Evolutionary conservation across 2,113 vertebrate genomes (phyloP).

Genomic region (Pangasianodon gigas): DNA sequence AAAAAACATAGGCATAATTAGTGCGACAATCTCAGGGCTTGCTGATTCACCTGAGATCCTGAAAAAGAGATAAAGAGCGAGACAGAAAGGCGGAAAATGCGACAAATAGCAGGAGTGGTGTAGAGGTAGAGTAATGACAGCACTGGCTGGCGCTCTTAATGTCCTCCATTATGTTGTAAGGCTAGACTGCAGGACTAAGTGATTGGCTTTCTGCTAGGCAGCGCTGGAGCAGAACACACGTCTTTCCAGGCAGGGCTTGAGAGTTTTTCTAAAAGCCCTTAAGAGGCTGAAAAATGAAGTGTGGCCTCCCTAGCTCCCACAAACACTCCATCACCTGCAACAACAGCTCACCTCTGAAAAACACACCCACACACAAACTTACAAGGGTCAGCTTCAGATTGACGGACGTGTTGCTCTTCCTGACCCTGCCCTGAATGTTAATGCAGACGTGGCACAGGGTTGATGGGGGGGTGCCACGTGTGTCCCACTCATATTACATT

Average conservation of each 20-base stretch:
- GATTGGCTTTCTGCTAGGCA: slow-evolving; percentile 50
- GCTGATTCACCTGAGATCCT: background rate
- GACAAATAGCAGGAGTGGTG: background rate
- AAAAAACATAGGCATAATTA: background rate
- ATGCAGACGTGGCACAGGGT: background rate
- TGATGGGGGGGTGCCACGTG: background rate
- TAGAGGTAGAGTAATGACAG: slow-evolving; percentile 35
- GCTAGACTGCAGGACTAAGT: slow-evolving; percentile 36
- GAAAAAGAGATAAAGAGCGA: background rate
- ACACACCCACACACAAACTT: slow-evolving; percentile 19
- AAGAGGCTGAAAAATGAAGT: slow-evolving; percentile 49
- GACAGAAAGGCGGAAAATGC: background rate
- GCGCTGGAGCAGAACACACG: slow-evolving; percentile 12
- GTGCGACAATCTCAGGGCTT: background rate
- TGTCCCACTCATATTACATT: background rate
- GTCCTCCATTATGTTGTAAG: slow-evolving; percentile 46
- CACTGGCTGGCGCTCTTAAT: slow-evolving; percentile 30
- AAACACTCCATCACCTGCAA: slow-evolving; percentile 32
- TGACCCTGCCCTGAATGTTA: background rate
- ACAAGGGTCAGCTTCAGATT: background rate
- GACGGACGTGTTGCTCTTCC: background rate
- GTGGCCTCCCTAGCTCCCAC: slow-evolving; percentile 16
- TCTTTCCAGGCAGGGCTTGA: slow-evolving; percentile 4
- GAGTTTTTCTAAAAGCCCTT: slow-evolving; percentile 41
- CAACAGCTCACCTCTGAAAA: background rate